Conservation (phyloP, 2,888 invertebrate genomes). For the Argyra leucocephala region DNA sequence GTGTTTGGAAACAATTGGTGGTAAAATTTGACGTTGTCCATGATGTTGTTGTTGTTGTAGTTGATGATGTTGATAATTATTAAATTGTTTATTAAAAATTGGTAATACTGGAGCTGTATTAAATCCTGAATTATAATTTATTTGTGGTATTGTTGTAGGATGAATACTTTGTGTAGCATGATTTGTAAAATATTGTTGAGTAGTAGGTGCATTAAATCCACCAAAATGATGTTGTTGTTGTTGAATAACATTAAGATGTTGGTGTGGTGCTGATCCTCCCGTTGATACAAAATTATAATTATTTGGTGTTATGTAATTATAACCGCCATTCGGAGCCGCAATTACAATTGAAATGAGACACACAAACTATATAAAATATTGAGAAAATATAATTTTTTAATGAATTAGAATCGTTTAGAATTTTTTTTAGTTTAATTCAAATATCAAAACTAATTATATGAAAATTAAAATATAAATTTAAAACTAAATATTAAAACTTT, state of each 20-base stretch:
- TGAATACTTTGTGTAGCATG: too few relatives aligned
- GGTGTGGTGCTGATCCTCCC: neutral
- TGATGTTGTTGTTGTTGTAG: too few relatives aligned
- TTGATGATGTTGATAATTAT: neutral
- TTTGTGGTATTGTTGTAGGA: too few relatives aligned
- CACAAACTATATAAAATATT: neutral
- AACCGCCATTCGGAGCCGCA: neutral
- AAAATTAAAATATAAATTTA: too few relatives aligned
- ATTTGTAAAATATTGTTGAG: neutral
- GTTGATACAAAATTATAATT: neutral
- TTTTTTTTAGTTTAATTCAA: too few relatives aligned
- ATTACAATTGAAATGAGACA: neutral
- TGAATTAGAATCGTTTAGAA: too few relatives aligned
- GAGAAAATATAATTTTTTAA: too few relatives aligned
- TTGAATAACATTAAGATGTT: neutral
- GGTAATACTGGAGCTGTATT: neutral
- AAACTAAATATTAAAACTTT: too few relatives aligned
- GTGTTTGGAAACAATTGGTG: conserved; percentile 38
- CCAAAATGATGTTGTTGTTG: neutral
- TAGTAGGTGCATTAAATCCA: too few relatives aligned
- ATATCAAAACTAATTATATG: too few relatives aligned
- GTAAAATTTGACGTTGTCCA: neutral
- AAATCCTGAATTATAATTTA: neutral
- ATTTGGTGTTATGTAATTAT: neutral
- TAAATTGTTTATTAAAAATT: neutral